phyloP scores from a whole-genome alignment of 2,888 invertebrate species.

The Athrips mouffetella region DNA sequence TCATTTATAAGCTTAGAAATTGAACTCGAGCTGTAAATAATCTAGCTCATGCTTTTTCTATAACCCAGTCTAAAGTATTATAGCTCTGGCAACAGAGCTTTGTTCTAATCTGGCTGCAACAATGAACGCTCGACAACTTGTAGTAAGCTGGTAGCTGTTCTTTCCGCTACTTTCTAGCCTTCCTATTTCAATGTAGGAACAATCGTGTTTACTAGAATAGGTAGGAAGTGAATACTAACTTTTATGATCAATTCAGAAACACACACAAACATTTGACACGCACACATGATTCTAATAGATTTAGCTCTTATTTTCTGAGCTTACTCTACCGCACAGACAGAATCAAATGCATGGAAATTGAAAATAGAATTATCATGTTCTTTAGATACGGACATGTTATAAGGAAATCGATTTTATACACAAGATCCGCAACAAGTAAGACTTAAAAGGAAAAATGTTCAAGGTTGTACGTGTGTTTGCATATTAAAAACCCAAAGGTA shows the following conservation, averaged over 20 bases:
- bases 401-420: slow-evolving; percentile 11
- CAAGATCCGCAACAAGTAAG: slow-evolving; percentile 12
- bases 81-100: neutral
- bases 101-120: slow-evolving; percentile 6
- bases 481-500: slow-evolving; percentile 13
- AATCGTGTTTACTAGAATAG: neutral
- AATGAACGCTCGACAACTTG: neutral
- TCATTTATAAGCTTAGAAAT: no score
- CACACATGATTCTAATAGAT: no score
- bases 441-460: slow-evolving; percentile 14
- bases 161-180: slow-evolving; percentile 5
- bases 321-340: no score
- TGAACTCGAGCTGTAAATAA: no score
- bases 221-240: neutral
- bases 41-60: no score
- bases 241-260: neutral
- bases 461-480: slow-evolving; percentile 13
- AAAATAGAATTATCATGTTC: no score
- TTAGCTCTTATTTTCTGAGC: no score
- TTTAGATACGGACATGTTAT: no score
- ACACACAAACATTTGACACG: no score
- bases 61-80: no score
- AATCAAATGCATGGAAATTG: no score
- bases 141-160: neutral
- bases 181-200: neutral